These are phyloP conservation scores for Sarcophaga bullata DNA, from an alignment of 1,140 invertebrate genomes.

Conservation along the genomic window DNA sequence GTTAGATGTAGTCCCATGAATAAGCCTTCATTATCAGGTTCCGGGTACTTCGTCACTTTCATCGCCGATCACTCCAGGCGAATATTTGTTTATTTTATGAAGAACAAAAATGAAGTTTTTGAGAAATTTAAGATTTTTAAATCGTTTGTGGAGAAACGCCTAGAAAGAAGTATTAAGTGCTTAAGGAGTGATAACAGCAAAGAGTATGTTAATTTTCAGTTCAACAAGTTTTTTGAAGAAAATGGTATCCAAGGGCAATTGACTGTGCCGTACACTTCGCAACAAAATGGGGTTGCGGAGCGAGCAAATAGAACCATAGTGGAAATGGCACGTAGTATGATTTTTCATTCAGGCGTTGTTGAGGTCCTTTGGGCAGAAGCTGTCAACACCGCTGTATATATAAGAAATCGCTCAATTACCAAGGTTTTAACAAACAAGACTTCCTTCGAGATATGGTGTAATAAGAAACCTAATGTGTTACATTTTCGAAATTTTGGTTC, in stretches of 20 bases:
- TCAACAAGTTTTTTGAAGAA: too few species aligned
- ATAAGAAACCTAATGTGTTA: not conserved
- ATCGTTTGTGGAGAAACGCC: not conserved
- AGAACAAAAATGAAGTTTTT: constrained; percentile 61
- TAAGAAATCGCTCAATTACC: not conserved
- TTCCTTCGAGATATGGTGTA: not conserved
- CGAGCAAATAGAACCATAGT: not conserved
- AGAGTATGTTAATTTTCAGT: too few species aligned
- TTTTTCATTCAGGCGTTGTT: not conserved
- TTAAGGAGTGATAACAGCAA: constrained; percentile 3
- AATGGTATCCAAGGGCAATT: too few species aligned
- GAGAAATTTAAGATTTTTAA: constrained; percentile 11
- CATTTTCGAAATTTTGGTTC: too few species aligned
- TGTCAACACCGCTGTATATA: not conserved
- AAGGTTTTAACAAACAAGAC: not conserved
- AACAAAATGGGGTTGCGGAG: not conserved
- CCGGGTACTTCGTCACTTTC: constrained; percentile 62
- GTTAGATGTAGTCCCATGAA: constrained; percentile 60
- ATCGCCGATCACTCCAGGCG: constrained; percentile 66
- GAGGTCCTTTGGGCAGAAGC: not conserved
- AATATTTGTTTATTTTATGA: constrained; percentile 63
- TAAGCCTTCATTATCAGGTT: constrained; percentile 23
- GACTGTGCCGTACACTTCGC: constrained; percentile 48
- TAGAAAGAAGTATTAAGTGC: not conserved
- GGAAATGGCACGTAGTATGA: not conserved